Conservation (phyloP, 2,888 invertebrate species). For the Acanthopleura granulata region DNA sequence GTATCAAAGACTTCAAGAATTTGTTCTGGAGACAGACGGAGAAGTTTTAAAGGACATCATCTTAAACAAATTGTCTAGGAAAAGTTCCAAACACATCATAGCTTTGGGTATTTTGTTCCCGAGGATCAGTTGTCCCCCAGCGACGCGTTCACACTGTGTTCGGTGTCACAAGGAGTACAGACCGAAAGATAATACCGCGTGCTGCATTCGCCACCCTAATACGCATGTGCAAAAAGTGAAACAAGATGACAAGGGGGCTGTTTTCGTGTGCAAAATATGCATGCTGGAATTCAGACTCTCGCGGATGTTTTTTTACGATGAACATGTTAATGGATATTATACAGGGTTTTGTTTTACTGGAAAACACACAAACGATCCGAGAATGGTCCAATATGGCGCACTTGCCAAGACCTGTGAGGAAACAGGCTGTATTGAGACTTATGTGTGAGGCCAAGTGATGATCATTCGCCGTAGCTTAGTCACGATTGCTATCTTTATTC, state of each 20-base stretch:
- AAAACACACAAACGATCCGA: constrained; percentile 17
- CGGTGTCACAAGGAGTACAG: constrained; percentile 21
- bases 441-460: constrained; percentile 6
- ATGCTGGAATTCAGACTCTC: constrained; percentile 11
- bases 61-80: neutral
- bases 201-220: constrained; percentile 14
- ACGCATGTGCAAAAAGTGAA: constrained; percentile 15
- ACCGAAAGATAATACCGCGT: constrained; percentile 17
- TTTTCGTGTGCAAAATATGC: constrained; percentile 18
- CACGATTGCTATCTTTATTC: too few species aligned
- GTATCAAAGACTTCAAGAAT: constrained; percentile 17
- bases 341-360: constrained; percentile 21
- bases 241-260: constrained; percentile 19
- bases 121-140: constrained; percentile 10
- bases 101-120: constrained; percentile 22
- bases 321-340: constrained; percentile 16
- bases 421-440: constrained; percentile 21
- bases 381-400: constrained; percentile 9
- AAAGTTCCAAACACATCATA: constrained; percentile 21
- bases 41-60: constrained; percentile 18
- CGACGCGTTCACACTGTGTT: constrained; percentile 18
- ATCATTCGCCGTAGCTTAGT: neutral
- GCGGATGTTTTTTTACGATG: constrained; percentile 18
- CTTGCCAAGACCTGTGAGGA: constrained; percentile 22
- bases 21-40: constrained; percentile 6